Base-by-base conservation (phyloP, 1,140 invertebrate genomes). In the Drosophila lacertosa region DNA sequence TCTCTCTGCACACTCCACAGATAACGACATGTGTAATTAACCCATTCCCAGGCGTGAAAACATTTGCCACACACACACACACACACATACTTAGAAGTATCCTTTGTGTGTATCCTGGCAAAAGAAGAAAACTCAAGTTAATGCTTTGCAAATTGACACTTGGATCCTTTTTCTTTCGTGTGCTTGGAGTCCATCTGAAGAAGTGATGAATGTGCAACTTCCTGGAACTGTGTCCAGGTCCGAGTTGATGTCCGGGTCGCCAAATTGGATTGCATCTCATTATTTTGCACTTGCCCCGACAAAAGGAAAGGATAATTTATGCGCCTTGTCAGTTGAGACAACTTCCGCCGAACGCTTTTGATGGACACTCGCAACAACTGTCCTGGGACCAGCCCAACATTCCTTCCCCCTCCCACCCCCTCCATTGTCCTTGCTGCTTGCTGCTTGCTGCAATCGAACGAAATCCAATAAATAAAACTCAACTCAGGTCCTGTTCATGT, bases 151-250 rank as follows among this genome's bases (percentile, higher is more conserved):
- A 88, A 88, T 88, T 88, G 82, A 78, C 82, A 88, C 82, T 86
- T 86, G 73, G 54, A n/a, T n/a, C n/a, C n/a, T n/a, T n/a, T n/a
- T n/a, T n/a, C n/a, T n/a, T n/a, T n/a, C n/a, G n/a, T n/a, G n/a
- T n/a, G n/a, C 82, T 86, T 86, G 73, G 54, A 60, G 77, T 82
- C 59, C 83, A 78, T 89, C 82, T 78, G 63, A 65, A 68, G 26
- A 83, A 89, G 83, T 88, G 82, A 88, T 88, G 82, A 88, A 88
- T 88, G 82, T 88, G 83, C 83, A 89, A 88, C 83, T 88, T 88
- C 83, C 82, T 74, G 68, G 26, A 29, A 29, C 26, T 7, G 26
- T 11, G 45, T 29, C 44, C 39, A 37, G 42, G 33, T 67, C 53
- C 68, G 64, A 58, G 66, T 68, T 29, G 33, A 45, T 59, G 66